Evolutionary conservation across 2,888 invertebrate species (phyloP).

Genomic region (Coenonympha arcania): DNA sequence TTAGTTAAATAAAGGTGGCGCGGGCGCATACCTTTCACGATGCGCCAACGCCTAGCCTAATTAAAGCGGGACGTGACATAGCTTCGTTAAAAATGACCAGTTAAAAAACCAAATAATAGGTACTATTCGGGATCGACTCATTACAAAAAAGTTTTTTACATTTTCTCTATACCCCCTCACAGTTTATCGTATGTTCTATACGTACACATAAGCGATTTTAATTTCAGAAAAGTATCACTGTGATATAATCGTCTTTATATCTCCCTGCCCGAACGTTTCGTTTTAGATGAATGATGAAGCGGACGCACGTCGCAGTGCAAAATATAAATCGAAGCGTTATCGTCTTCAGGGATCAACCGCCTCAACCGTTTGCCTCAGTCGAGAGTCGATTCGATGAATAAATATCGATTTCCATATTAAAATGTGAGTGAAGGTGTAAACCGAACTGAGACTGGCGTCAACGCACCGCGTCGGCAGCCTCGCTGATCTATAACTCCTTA

Average conservation of each 20-base stretch:
- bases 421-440: slow-evolving; percentile 47
- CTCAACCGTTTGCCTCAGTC: slow-evolving; percentile 49
- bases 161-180: too few relatives aligned
- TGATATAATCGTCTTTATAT: too few relatives aligned
- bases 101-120: neutral
- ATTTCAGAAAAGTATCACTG: too few relatives aligned
- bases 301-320: slow-evolving; percentile 67
- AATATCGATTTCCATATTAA: slow-evolving; percentile 72
- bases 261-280: too few relatives aligned
- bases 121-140: slow-evolving; percentile 5
- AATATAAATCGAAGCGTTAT: slow-evolving; percentile 72
- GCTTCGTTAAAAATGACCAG: slow-evolving; percentile 43
- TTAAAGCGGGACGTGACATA: slow-evolving; percentile 65
- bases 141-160: neutral
- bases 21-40: slow-evolving; percentile 43
- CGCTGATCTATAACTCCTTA: slow-evolving; percentile 72
- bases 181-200: too few relatives aligned
- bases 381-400: slow-evolving; percentile 62
- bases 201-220: too few relatives aligned
- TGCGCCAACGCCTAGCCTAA: slow-evolving; percentile 53
- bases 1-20: slow-evolving; percentile 48
- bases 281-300: slow-evolving; percentile 49
- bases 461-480: slow-evolving; percentile 33
- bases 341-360: slow-evolving; percentile 69
- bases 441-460: slow-evolving; percentile 40